Conservation (phyloP, 2,797 vertebrate genomes). For the Sebastes matsubarae region DNA sequence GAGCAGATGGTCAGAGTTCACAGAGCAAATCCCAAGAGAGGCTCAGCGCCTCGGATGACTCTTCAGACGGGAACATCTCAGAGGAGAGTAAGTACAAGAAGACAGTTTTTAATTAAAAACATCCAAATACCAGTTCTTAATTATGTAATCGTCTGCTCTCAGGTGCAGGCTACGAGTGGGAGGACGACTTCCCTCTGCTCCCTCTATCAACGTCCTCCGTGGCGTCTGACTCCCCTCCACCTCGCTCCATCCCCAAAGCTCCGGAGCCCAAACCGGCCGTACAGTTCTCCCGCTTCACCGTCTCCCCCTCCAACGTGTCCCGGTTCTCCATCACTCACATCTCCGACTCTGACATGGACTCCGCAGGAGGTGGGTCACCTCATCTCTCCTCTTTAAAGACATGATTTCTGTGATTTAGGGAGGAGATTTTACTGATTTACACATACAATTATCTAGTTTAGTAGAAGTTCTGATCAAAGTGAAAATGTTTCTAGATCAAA, state of each 20-base stretch:
- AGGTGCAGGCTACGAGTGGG: conserved; percentile 90
- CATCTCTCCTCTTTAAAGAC: background rate
- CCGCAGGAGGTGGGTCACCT: conserved; percentile 83
- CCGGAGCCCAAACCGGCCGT: conserved; percentile 68
- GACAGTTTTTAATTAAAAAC: background rate
- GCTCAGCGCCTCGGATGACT: conserved; percentile 72
- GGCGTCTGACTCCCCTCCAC: conserved; percentile 56
- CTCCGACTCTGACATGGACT: conserved; percentile 88
- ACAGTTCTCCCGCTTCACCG: conserved; percentile 90
- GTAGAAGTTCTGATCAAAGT: background rate
- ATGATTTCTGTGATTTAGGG: background rate
- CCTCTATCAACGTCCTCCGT: conserved; percentile 83
- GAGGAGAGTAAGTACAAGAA: conserved; percentile 85
- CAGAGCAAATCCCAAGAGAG: conserved; percentile 61
- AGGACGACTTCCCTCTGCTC: conserved; percentile 85
- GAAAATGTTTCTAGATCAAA: background rate
- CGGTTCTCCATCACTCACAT: conserved; percentile 98
- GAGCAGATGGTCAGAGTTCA: conserved; percentile 66
- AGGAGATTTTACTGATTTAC: background rate
- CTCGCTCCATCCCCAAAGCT: conserved; percentile 46
- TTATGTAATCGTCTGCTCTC: background rate
- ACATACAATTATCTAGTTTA: background rate
- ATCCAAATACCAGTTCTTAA: background rate
- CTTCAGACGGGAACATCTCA: conserved; percentile 81
- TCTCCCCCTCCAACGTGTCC: conserved; percentile 88